These are phyloP conservation scores for Phocides pigmalion DNA, from an alignment of 1,140 invertebrate genomes.

Conservation along the genomic window DNA sequence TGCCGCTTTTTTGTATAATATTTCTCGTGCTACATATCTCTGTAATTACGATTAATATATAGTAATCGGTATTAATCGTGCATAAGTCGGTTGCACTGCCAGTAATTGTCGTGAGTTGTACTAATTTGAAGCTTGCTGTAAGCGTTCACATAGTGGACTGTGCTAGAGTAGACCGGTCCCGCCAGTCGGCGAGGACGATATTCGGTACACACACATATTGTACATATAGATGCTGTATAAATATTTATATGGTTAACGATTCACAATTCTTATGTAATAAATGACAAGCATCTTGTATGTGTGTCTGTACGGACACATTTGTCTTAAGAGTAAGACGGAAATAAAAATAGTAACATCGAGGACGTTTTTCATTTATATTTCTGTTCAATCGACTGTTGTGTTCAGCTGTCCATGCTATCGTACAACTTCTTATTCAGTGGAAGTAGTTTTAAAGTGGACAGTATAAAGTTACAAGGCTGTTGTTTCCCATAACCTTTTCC, in stretches of 20 bases:
- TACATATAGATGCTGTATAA: conserved; percentile 81
- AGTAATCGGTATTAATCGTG: conserved; percentile 53
- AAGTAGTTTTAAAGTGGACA: too few relatives aligned
- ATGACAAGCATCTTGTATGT: conserved; percentile 75
- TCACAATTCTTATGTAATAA: conserved; percentile 66
- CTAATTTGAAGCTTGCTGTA: conserved; percentile 54
- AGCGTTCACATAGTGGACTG: conserved; percentile 59
- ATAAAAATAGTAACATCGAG: conserved; percentile 81
- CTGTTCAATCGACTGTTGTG: neutral
- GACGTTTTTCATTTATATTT: conserved; percentile 62
- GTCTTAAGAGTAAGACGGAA: conserved; percentile 73
- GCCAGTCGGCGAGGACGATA: conserved; percentile 39
- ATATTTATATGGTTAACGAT: conserved; percentile 76
- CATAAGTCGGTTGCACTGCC: conserved; percentile 73
- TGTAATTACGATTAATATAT: conserved; percentile 44
- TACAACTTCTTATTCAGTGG: too few relatives aligned
- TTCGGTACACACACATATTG: conserved; percentile 64
- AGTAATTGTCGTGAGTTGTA: conserved; percentile 49
- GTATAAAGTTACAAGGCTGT: too few relatives aligned
- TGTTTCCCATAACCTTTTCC: too few relatives aligned
- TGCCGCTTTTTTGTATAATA: conserved; percentile 29
- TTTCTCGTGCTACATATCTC: conserved; percentile 70
- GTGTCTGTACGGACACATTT: conserved; percentile 70
- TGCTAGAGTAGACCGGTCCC: conserved; percentile 41
- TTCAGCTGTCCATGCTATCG: neutral